Base-by-base conservation (phyloP, 1,140 invertebrate species). In the Cecropterus lyciades region DNA sequence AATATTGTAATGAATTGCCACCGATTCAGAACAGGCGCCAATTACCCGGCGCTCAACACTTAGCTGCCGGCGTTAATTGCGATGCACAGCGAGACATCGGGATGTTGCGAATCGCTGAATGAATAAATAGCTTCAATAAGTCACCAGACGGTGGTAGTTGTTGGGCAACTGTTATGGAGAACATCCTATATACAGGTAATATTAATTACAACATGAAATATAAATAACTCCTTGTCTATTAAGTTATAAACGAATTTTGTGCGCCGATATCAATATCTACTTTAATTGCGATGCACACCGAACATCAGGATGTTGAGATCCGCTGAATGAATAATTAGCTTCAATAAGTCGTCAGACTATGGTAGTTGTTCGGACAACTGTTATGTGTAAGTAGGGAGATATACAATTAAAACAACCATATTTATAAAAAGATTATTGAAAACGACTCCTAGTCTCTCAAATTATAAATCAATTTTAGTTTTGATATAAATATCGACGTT, bases 291-390 rank as follows among this genome's bases (percentile, higher is more conserved):
- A 65, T 69, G 67, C 43, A 37, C 43, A 42, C 9, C 16, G 48
- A 62, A 69, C 64, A 49, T 62, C 52, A 49, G 62, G 67, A 59
- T 65, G 65, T 76, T 53, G 70, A 73, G 70, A 79, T 56, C 70
- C 70, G 72, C 57, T 79, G 79, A 75, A 80, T 80, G 75, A 80
- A 82, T 81, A 81, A 84, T 80, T 82, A 79, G 74, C 78, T 72
- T 65, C 66, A 55, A 70, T 72, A 68, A 76, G 65, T 53, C 51
- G 30, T 27, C 63, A 53, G 51, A 30, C 63, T 5, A 4, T 30
- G 3, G 20, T 20, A 20, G 20, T 20, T 20, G 20, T 20, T 5
- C 20, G 20, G 20, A 20, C 20, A 5, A 1, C 20, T 20, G 20
- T 20, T 20, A 20, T 20, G 1, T 20, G 5, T 20, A 20, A 2